Conservation (phyloP, 2,888 invertebrate species). For the Andrena dorsata region DNA sequence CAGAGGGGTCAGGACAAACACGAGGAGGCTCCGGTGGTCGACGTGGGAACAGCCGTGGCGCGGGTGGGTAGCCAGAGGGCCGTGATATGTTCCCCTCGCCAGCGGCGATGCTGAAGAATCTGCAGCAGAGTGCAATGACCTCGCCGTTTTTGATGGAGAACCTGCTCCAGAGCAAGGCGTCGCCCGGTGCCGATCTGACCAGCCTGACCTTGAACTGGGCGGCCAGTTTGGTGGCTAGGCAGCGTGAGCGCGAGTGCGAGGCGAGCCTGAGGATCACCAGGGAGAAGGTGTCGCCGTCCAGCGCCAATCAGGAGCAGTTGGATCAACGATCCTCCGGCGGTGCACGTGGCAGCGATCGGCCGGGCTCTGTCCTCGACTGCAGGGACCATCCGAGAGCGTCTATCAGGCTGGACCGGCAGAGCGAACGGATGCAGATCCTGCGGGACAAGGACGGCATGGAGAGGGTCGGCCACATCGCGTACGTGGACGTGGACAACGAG, state of each 20-base stretch:
- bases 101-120: conserved; percentile 84
- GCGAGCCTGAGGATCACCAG: conserved; percentile 70
- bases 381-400: conserved; percentile 63
- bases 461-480: conserved; percentile 49
- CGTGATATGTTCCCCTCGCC: conserved; percentile 82
- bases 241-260: conserved; percentile 81
- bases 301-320: conserved; percentile 57
- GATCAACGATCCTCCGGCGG: conserved; percentile 58
- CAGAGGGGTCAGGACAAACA: not conserved
- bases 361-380: conserved; percentile 58
- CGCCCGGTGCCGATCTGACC: conserved; percentile 83
- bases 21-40: not conserved
- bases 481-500: conserved; percentile 67
- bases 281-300: conserved; percentile 66
- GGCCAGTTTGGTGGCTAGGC: conserved; percentile 81
- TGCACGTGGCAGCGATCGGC: conserved; percentile 61
- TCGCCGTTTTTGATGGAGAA: conserved; percentile 88
- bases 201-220: conserved; percentile 87
- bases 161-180: conserved; percentile 87
- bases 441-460: conserved; percentile 65
- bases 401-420: conserved; percentile 63
- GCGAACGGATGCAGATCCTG: conserved; percentile 68
- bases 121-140: conserved; percentile 86
- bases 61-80: conserved; percentile 33
- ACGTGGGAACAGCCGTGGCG: not conserved